Conservation (phyloP, 2,888 invertebrate species). For the Folsomia manolachei region DNA sequence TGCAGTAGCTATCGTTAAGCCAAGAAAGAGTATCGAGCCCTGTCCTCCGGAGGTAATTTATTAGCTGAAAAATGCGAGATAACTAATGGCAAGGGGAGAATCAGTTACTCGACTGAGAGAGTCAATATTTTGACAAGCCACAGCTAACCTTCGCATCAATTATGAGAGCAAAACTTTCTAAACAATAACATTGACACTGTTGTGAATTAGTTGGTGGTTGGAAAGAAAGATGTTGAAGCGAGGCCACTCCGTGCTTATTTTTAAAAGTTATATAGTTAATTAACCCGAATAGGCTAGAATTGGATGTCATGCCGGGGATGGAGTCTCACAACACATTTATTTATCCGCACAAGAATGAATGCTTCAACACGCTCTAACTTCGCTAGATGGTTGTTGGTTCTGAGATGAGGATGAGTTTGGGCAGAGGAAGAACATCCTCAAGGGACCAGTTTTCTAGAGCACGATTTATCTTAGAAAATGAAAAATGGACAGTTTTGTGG, state of each 20-base stretch:
- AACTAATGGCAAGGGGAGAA: conserved; percentile 49
- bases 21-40: too few relatives aligned
- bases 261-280: neutral
- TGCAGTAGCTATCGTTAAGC: too few relatives aligned
- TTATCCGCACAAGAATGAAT: neutral
- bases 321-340: neutral
- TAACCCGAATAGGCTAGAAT: too few relatives aligned
- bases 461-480: conserved; percentile 25
- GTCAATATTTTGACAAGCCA: conserved; percentile 51
- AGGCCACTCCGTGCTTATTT: too few relatives aligned
- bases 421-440: neutral
- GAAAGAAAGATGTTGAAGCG: too few relatives aligned
- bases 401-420: too few relatives aligned
- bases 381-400: too few relatives aligned
- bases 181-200: neutral
- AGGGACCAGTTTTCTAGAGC: neutral
- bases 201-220: too few relatives aligned
- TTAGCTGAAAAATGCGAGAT: conserved; percentile 48
- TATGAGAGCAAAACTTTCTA: neutral
- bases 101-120: conserved; percentile 45
- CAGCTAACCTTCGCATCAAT: conserved; percentile 15
- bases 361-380: neutral
- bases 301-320: too few relatives aligned
- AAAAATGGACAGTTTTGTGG: conserved; percentile 29
- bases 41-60: conserved; percentile 46